Evolutionary conservation across 1,140 invertebrate genomes (phyloP).

Genomic region (Centruroides vittatus): DNA sequence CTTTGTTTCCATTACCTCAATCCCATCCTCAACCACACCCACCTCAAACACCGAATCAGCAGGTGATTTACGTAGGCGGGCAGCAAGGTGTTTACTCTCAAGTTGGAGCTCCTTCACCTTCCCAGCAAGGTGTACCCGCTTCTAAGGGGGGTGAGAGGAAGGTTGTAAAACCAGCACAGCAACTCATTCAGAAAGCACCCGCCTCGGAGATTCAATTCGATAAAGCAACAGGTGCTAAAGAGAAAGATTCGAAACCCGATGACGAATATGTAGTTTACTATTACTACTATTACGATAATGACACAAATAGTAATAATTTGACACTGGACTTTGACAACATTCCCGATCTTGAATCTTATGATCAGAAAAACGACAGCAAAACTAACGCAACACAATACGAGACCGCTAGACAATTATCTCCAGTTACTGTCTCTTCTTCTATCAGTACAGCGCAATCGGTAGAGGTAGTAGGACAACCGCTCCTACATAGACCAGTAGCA

Average conservation of each 20-base stretch:
- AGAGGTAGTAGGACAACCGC: too few relatives aligned
- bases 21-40: not conserved
- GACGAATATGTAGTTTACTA: conserved; percentile 15
- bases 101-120: not conserved
- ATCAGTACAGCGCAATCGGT: too few relatives aligned
- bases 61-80: not conserved
- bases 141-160: not conserved
- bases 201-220: conserved; percentile 9
- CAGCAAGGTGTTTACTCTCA: not conserved
- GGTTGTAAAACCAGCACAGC: not conserved
- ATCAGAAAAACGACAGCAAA: not conserved
- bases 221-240: conserved; percentile 2
- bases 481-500: too few relatives aligned
- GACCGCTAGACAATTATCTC: not conserved
- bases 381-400: not conserved
- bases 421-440: not conserved
- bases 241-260: conserved; percentile 2
- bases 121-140: too few relatives aligned
- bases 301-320: conserved; percentile 5
- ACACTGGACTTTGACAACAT: conserved; percentile 15
- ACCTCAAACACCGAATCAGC: not conserved
- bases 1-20: not conserved
- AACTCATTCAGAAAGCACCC: conserved; percentile 4
- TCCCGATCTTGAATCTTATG: conserved; percentile 11
- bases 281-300: conserved; percentile 15